Percentiles rank a stretch among this genome's conserved stretches.
Conservation (phyloP, 2,113 vertebrate species). For the Chitala chitala region DNA sequence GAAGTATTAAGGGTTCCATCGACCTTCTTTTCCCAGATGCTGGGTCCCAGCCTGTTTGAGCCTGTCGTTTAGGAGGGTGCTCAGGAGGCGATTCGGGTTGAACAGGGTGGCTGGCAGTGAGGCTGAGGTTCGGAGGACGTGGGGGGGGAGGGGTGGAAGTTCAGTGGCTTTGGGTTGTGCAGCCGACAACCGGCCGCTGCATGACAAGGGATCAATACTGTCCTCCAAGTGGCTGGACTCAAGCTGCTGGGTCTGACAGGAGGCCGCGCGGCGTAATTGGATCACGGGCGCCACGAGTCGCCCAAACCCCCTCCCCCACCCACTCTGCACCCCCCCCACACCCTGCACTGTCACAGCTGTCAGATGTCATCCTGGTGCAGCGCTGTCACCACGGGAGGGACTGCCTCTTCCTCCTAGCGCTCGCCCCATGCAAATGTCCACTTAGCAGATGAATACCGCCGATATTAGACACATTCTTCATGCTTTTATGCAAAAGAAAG, state of each 20-base stretch:
- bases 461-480: conserved; percentile 96
- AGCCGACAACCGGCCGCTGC: conserved; percentile 80
- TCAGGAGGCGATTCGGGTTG: conserved; percentile 42
- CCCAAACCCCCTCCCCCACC: conserved; percentile 73
- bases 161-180: conserved; percentile 69
- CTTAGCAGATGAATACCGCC: conserved; percentile 94
- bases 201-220: conserved; percentile 99
- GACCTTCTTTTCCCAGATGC: conserved; percentile 66
- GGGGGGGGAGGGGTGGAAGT: conserved; percentile 42
- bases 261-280: conserved; percentile 96
- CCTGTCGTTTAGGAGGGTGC: conserved; percentile 73
- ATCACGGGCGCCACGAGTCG: conserved; percentile 88
- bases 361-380: conserved; percentile 95
- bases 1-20: conserved; percentile 63
- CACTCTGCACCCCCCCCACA: conserved; percentile 72
- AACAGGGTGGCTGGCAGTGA: conserved; percentile 31
- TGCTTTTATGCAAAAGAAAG: conserved; percentile 99
- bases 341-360: conserved; percentile 97
- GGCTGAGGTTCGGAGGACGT: conserved; percentile 17
- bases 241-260: conserved; percentile 96
- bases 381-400: conserved; percentile 91
- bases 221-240: conserved; percentile 88
- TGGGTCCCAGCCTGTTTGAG: conserved; percentile 70
- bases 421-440: conserved; percentile 96
- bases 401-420: conserved; percentile 64